Evolutionary conservation across 92 coral and sea anemone species (phyloP), one percentile per base, ranked within the genome.

Genomic region (Heteractis magnifica): DNA sequence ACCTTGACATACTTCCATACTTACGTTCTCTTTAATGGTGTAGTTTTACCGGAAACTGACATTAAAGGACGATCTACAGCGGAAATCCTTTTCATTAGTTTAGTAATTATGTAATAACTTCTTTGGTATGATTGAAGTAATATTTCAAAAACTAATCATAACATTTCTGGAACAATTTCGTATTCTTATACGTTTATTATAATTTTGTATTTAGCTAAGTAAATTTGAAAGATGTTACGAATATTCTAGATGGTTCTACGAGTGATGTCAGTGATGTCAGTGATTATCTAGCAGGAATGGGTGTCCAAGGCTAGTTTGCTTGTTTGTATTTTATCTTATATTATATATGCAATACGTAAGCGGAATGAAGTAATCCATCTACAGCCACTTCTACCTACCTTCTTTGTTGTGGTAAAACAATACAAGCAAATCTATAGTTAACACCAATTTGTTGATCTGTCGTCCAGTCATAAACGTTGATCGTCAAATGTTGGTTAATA

Each of bases 361-460:
- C 26, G 10, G 21, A 10, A 4, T 3, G 70, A 20, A 62, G 18
- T 62, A 62, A 18, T 2, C 6, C 34, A 62, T 34, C 44, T 34
- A 34, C 44, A 34, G 44, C 44, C 73, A 68, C 73, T 68, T 50
- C 73, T 68, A 50, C 73, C 73, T 68, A 50, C 50, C 23, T 68
- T 64, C 71, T 68, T 68, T 68, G 73, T 68, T 26, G 6, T 68
- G 49, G 2, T 12, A 68, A 68, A 21, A 68, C 73, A 68, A 68
- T 3, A 68, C 48, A 26, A 18, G 26, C 20, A 13, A 62, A 18
- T 62, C 70, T 8, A 8, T n/a, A 26, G 44, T 9, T 68, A 19
- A 68, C 73, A 68, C 10, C 73, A 62, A 18, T 62, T 62, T 62
- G 26, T 62, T 62, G 71, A 68, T 23, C 15, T 68, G 73, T 68